These are phyloP conservation scores for Lateolabrax maculatus DNA, from an alignment of 2,797 vertebrate genomes.

Conservation along the genomic window DNA sequence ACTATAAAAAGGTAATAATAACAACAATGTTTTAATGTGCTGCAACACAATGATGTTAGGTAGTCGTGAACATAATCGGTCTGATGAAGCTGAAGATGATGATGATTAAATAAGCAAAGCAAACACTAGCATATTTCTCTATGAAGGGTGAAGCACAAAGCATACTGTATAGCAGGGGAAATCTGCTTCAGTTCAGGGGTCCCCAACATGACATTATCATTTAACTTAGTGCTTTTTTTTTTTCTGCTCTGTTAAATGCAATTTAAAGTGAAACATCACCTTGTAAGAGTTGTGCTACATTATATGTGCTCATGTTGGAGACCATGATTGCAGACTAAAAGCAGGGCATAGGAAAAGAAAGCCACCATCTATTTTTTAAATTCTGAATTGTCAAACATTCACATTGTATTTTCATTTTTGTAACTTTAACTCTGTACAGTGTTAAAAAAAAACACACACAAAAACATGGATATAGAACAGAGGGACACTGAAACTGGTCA, in stretches of 20 bases:
- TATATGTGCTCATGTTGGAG: slow-evolving; percentile 59
- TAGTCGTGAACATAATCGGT: slow-evolving; percentile 5
- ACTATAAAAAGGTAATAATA: background rate
- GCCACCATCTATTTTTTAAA: background rate
- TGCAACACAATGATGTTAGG: slow-evolving; percentile 20
- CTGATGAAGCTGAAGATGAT: slow-evolving; percentile 34
- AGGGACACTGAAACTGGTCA: slow-evolving; percentile 5
- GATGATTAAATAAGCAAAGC: slow-evolving; percentile 59
- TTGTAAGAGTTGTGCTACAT: background rate
- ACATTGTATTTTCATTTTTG: background rate
- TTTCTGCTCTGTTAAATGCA: slow-evolving; percentile 12
- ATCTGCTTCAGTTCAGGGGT: slow-evolving; percentile 45
- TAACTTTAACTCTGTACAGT: slow-evolving; percentile 2
- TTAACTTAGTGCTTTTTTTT: background rate
- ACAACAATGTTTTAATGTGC: slow-evolving; percentile 2
- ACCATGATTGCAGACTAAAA: slow-evolving; percentile 52
- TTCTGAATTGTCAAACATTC: background rate
- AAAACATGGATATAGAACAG: slow-evolving; percentile 41
- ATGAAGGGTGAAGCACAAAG: slow-evolving; percentile 57
- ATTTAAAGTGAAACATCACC: slow-evolving; percentile 3
- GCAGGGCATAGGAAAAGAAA: slow-evolving; percentile 22
- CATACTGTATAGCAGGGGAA: slow-evolving; percentile 34
- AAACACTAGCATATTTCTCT: slow-evolving; percentile 45
- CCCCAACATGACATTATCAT: slow-evolving; percentile 54
- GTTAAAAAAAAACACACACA: slow-evolving; percentile 26